Base-by-base conservation (phyloP, 2,797 vertebrate genomes). In the Otolemur crassicaudatus region DNA sequence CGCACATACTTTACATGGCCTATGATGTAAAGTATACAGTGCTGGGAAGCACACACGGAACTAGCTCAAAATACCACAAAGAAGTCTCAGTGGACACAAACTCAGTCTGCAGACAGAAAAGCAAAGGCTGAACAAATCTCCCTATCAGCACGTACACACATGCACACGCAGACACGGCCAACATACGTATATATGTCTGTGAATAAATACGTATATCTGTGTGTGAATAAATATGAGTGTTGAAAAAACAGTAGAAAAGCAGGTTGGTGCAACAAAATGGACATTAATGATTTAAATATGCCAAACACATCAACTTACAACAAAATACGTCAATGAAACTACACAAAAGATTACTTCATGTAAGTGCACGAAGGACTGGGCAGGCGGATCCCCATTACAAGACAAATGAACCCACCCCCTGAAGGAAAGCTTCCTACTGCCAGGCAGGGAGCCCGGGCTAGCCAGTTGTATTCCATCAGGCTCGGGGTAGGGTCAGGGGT, bases 1-100 rank as follows among this genome's bases (percentile, higher is more conserved):
- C 98, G 97, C 98, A 95, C 98, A 98, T 98, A 99, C 99, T 99
- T 99, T 98, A 99, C 99, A 97, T 95, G 97, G 98, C 97, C 98
- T 98, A 98, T 97, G 98, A 98, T 99, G 99, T 98, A 98, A 99
- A 99, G 99, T 99, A 99, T 98, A 99, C 98, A 98, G 95, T 91
- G 98, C 97, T 98, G 99, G 98, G 97, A 98, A 99, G 99, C 98
- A 99, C 99, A 98, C 98, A 99, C 98, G 98, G 84, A 94, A 82
- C 69, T 95, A 95, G 98, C 95, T 95, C 97, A 98, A 98, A 95
- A 98, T 96, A 98, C 98, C 96, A 96, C 97, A 84, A 98, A 90
- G 97, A 94, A 99, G 97, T 94, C 96, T 96, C 95, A 97, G 97
- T 98, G 88, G n/a, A 98, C 97, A 98, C 98, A 97, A 98, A 98